Evolutionary conservation across 2,888 invertebrate genomes (phyloP).

Genomic region (Phytoseiulus persimilis): DNA sequence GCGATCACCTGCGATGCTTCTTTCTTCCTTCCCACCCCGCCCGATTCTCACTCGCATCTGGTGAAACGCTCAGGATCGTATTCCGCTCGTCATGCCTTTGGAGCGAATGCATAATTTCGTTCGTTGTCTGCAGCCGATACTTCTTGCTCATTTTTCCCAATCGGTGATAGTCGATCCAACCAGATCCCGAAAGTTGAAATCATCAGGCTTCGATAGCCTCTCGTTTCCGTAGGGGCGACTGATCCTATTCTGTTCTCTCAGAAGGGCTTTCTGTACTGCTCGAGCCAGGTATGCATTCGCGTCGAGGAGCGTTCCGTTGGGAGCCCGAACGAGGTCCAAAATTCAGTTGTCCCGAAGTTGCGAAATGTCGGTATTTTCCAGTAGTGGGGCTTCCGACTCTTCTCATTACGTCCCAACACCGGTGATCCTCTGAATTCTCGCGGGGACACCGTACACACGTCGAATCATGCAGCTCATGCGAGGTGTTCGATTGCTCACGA

Average conservation of each 20-base stretch:
- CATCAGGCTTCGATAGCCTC: not conserved
- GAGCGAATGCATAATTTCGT: not conserved
- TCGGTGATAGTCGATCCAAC: not conserved
- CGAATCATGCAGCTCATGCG: not conserved
- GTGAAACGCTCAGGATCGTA: not conserved
- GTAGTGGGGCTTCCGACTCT: no score
- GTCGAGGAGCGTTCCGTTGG: no score
- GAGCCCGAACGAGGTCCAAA: not conserved
- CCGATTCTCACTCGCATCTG: not conserved
- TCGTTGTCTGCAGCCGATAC: not conserved
- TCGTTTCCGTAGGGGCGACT: no score
- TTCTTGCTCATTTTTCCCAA: not conserved
- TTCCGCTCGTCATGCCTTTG: not conserved
- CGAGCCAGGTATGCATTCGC: no score
- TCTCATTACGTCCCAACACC: no score
- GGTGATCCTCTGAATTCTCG: no score
- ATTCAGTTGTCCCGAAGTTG: not conserved
- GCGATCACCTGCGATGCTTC: not conserved
- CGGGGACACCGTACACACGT: not conserved
- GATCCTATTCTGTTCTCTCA: not conserved
- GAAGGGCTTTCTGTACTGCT: no score
- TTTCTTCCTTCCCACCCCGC: not conserved
- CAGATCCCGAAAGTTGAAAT: not conserved
- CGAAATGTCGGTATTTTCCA: not conserved
- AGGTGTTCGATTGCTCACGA: not conserved